These are phyloP conservation scores for Eupithecia inturbata DNA, from an alignment of 2,888 invertebrate species.

Conservation along the genomic window DNA sequence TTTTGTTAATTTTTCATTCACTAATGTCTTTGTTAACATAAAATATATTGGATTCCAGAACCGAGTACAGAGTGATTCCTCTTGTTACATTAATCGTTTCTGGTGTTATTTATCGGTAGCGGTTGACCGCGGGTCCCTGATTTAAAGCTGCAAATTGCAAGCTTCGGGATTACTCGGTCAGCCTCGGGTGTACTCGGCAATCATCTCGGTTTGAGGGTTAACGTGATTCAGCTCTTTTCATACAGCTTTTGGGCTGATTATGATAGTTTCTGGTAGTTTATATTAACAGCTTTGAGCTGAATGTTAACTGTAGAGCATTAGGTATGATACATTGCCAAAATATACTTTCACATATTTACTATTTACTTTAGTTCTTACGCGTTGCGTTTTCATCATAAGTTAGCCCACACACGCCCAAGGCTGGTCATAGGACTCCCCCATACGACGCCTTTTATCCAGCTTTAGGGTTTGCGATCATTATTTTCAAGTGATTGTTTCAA, in stretches of 20 bases:
- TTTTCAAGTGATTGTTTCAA: no score
- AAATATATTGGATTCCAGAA: background rate
- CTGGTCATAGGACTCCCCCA: no score
- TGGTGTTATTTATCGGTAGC: constrained; percentile 81
- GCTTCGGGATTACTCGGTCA: constrained; percentile 66
- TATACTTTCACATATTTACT: background rate
- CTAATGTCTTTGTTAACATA: background rate
- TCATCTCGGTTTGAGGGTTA: constrained; percentile 57
- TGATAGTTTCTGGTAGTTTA: background rate
- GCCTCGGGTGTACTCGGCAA: constrained; percentile 60
- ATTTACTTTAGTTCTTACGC: background rate
- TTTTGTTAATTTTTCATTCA: background rate
- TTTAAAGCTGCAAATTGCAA: constrained; percentile 82
- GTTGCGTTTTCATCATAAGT: background rate
- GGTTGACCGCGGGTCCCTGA: constrained; percentile 66
- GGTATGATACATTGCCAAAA: background rate
- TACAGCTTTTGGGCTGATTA: constrained; percentile 7
- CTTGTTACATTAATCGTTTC: constrained; percentile 76
- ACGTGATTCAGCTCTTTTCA: constrained; percentile 1
- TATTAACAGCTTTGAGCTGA: no score
- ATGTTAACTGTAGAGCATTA: background rate
- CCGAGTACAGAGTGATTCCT: constrained; percentile 57
- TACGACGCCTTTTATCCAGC: no score
- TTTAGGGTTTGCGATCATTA: no score
- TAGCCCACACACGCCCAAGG: no score